Percentiles rank a stretch among this genome's conserved stretches.
These are phyloP conservation scores for Bettongia penicillata DNA, from an alignment of 2,113 vertebrate genomes.

Conservation along the genomic window DNA sequence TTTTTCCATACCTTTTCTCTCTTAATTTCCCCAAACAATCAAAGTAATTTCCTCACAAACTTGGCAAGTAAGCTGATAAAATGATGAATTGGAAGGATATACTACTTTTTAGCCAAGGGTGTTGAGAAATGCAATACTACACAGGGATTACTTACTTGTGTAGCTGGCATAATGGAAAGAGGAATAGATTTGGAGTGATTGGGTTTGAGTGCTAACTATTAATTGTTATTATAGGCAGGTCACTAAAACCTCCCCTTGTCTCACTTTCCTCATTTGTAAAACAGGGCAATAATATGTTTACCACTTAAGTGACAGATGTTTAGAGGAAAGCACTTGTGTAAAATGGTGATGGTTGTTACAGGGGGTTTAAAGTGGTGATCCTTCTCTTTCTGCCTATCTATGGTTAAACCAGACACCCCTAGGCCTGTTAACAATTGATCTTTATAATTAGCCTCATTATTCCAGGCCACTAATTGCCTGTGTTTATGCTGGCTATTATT, in stretches of 20 bases:
- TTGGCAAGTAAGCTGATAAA: neutral
- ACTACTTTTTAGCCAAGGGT: neutral
- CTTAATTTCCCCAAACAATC: neutral
- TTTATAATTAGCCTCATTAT: slow-evolving; percentile 42
- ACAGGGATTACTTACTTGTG: neutral
- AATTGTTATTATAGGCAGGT: neutral
- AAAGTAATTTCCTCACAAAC: neutral
- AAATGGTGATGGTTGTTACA: neutral
- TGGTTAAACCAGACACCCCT: slow-evolving; percentile 63
- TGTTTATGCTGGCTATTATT: slow-evolving; percentile 41
- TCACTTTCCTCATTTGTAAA: neutral
- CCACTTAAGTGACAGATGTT: neutral
- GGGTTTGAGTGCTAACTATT: neutral
- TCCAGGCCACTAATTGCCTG: slow-evolving; percentile 29
- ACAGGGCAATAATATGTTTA: neutral
- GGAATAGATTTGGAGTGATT: neutral
- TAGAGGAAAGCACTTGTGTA: neutral
- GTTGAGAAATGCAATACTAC: neutral
- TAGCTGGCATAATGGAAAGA: neutral
- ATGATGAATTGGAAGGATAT: neutral
- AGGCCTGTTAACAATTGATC: slow-evolving; percentile 13
- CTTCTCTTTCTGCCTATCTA: slow-evolving; percentile 67
- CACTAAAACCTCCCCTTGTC: neutral
- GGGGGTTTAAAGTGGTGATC: slow-evolving; percentile 67
- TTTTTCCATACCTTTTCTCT: neutral